These are phyloP conservation scores for Chymomyza caudatula DNA, from an alignment of 2,888 invertebrate genomes.

Conservation along the genomic window DNA sequence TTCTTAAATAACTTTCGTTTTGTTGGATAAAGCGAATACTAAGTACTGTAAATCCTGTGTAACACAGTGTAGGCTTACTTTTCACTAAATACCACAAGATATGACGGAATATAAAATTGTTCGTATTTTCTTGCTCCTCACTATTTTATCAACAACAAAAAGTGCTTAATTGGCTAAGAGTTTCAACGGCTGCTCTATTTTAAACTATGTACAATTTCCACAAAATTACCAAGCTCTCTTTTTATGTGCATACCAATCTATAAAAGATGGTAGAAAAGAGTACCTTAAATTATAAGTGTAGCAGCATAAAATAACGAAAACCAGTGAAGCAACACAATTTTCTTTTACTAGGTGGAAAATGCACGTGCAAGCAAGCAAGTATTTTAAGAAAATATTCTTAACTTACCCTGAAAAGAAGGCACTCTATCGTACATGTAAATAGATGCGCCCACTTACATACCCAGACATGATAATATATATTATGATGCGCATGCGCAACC, in stretches of 20 bases:
- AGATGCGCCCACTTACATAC: slow-evolving; percentile 47
- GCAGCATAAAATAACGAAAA: slow-evolving; percentile 27
- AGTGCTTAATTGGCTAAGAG: too few species aligned
- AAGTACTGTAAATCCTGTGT: too few species aligned
- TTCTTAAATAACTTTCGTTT: too few species aligned
- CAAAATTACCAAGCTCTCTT: background rate
- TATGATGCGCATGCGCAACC: slow-evolving; percentile 49
- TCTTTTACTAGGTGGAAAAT: slow-evolving; percentile 50
- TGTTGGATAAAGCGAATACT: too few species aligned
- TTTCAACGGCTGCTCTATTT: too few species aligned
- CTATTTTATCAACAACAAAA: too few species aligned
- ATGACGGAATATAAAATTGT: too few species aligned
- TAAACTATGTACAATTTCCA: background rate
- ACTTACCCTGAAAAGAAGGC: slow-evolving; percentile 8
- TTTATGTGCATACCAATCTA: background rate
- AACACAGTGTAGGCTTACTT: too few species aligned
- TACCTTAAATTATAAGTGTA: slow-evolving; percentile 36
- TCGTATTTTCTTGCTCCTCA: too few species aligned
- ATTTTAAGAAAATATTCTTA: slow-evolving; percentile 55
- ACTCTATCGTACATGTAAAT: slow-evolving; percentile 8
- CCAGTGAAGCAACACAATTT: slow-evolving; percentile 61
- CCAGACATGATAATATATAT: slow-evolving; percentile 20
- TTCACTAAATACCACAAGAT: too few species aligned
- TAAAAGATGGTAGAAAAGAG: background rate
- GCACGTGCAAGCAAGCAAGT: slow-evolving; percentile 54